Evolutionary conservation across 1,140 invertebrate species (phyloP), one percentile per base, ranked within the genome.

Genomic region (Lepidurus couesii): DNA sequence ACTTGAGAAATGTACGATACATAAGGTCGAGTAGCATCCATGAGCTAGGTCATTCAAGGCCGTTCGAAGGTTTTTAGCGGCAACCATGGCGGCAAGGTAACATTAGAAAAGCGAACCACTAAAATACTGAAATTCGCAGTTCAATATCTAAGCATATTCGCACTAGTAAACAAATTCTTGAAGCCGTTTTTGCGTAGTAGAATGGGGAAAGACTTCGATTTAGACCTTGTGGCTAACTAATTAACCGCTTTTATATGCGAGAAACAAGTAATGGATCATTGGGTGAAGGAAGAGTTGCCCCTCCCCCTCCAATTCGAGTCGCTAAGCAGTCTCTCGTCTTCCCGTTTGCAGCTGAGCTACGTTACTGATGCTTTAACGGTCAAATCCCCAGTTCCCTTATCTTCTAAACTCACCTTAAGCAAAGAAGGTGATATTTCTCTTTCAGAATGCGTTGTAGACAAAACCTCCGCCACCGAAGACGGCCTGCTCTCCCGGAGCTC

Each of bases 361-460:
- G 53, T 65, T 65, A 16, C 21, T 65, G 53, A 65, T 7, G 16
- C 53, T 65, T 16, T 65, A 65, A 65, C 16, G 16, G 21, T 65
- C 16, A 65, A 65, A 65, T n/a, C 53, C 0, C 16, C 53, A 13
- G 53, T 21, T 65, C 21, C 53, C 13, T 16, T 65, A 65, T 65
- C 53, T 9, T 65, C 53, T 21, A 65, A 65, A 65, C 53, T 65
- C 53, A 65, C 53, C 13, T 65, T 65, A 16, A 11, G 53, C 53
- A 65, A 65, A 65, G 53, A 65, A 65, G 53, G 53, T 65, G 53
- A 65, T 21, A 65, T 65, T 65, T 65, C 53, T 13, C 13, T 65
- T 13, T 65, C 53, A 11, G 53, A 65, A 65, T 65, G 53, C 53
- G 53, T 65, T 4, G 53, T 65, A 10, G 53, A 65, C 53, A 9